Conservation (phyloP, 2,113 vertebrate species). For the Syrmaticus mikado region DNA sequence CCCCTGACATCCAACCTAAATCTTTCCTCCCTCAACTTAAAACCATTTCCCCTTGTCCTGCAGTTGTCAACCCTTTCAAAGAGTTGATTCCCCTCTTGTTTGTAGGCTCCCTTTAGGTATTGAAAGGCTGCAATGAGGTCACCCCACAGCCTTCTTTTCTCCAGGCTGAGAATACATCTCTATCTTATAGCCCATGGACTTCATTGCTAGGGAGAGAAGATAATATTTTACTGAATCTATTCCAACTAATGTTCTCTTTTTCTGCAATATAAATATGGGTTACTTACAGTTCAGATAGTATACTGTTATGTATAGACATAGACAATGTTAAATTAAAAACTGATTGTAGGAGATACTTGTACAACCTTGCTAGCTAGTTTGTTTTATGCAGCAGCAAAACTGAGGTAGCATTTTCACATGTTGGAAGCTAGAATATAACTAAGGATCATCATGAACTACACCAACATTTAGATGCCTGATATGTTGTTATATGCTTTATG, state of each 20-base stretch:
- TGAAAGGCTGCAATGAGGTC: too few species aligned
- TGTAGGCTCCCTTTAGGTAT: too few species aligned
- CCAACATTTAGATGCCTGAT: background rate
- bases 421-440: background rate
- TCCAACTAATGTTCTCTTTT: background rate
- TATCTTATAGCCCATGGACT: background rate
- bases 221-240: background rate
- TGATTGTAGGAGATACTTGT: background rate
- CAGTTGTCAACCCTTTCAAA: too few species aligned
- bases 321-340: background rate
- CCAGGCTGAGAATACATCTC: background rate
- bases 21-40: too few species aligned
- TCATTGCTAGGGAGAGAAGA: background rate
- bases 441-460: background rate
- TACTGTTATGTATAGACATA: too few species aligned
- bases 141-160: too few species aligned
- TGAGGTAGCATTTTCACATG: background rate
- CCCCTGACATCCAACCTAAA: too few species aligned
- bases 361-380: background rate
- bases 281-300: background rate
- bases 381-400: background rate
- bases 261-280: background rate
- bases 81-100: too few species aligned
- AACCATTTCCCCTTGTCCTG: too few species aligned
- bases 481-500: background rate